Base-by-base conservation (phyloP, 1,140 invertebrate genomes). In the Saccostrea echinata region DNA sequence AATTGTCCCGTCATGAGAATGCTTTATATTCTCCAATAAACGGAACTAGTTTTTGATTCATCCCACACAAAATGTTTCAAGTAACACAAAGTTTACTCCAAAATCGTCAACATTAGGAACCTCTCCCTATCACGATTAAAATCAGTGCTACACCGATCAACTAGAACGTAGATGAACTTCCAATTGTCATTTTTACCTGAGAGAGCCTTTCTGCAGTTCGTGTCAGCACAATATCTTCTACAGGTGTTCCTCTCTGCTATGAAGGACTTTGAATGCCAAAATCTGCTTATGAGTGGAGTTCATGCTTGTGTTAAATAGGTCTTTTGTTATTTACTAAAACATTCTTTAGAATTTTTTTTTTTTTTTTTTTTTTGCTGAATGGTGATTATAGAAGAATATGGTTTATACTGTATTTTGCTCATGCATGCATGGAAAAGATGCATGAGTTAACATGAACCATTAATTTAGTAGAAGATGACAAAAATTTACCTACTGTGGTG, bases 121-220 rank as follows among this genome's bases (percentile, higher is more conserved):
- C 68, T 76, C 68, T 76, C 68, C 68, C 27, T 33, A 27, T 76
- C 68, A 76, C 68, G 68, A 33, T 76, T 61, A 76, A 76, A 30
- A 30, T 76, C 68, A 33, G 27, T 76, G 18, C 27, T 33, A 76
- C 27, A 33, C 27, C 0, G 68, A 30, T 76, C 68, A 33, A 12
- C 68, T 76, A 76, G 68, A 76, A 76, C 27, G 27, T 27, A 76
- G 27, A 33, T 30, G 27, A 76, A 33, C 68, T 76, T 16, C 27
- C 68, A 76, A 76, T 76, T 76, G 68, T 76, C 68, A 76, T 76
- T 76, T 61, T 76, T 76, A 76, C 68, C 68, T 76, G 68, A 76
- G 68, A 76, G 11, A 33, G 68, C 68, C 27, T 30, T 33, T 76
- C 68, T 76, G 30, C 27, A 76, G 68, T 76, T 30, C 27, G 43